phyloP scores from a whole-genome alignment of 2,113 vertebrate species.

The Smithornis capensis region DNA sequence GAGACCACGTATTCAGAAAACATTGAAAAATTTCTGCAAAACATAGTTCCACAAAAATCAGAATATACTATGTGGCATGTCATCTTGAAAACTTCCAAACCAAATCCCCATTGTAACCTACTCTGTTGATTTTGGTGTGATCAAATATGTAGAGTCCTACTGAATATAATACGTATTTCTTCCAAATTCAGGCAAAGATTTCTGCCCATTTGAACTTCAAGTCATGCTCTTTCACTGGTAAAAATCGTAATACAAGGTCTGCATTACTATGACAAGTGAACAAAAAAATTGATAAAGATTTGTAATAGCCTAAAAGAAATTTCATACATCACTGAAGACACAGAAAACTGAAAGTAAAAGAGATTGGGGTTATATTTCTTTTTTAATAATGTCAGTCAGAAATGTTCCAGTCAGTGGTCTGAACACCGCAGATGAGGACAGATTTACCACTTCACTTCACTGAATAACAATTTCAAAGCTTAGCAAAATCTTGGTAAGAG shows the following conservation, averaged over 20 bases:
- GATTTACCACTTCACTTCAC: conserved; percentile 72
- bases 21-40: not conserved
- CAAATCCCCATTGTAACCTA: not conserved
- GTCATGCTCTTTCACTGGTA: not conserved
- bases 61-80: not conserved
- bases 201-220: not conserved
- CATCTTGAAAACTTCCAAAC: not conserved
- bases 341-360: conserved; percentile 54
- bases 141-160: not conserved
- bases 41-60: not conserved
- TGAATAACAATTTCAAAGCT: conserved; percentile 61
- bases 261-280: not conserved
- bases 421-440: conserved; percentile 49
- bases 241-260: conserved; percentile 2
- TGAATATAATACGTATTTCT: not conserved
- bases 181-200: not conserved
- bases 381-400: conserved; percentile 61
- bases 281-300: conserved; percentile 44
- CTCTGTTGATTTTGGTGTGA: not conserved
- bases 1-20: not conserved
- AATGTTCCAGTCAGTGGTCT: conserved; percentile 44
- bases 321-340: conserved; percentile 67
- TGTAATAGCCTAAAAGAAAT: conserved; percentile 65
- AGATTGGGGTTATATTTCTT: conserved; percentile 51
- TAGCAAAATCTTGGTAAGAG: conserved; percentile 33